Base-by-base conservation (phyloP, 2,888 invertebrate genomes). In the Coenonympha glycerion region DNA sequence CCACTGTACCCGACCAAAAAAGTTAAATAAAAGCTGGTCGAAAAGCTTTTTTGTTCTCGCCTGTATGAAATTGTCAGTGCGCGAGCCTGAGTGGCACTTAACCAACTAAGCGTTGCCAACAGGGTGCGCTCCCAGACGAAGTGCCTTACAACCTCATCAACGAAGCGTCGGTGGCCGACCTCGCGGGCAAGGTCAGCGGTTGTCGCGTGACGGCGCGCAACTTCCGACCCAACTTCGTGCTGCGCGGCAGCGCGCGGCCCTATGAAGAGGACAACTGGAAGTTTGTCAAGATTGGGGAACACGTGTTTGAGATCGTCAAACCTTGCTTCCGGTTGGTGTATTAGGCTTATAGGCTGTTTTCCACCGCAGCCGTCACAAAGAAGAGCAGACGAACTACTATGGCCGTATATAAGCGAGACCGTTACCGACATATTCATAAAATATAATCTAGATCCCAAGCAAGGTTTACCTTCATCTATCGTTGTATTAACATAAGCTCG, bases 251-350 rank as follows among this genome's bases (percentile, higher is more conserved):
- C 0, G 83, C 88, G 1, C 62, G 76, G 37, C 73, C 92, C 0
- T 91, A 88, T 62, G 91, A 89, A 2, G 93, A 94, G 72, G 93
- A 94, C 62, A 72, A 80, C 4, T 94, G 93, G 92, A 88, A 90
- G 47, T 93, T 90, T 82, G 70, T 93, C 3, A 91, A 90, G 69
- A 91, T 94, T 47, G 92, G 92, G 4, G 79, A 89, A 3, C 88
- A 89, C 8, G 63, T 91, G 40, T 91, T 93, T 64, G 88, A 90
- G 66, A 87, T 90, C 53, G 76, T 92, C 15, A 91, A 90, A 66
- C 90, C 91, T 0, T 92, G 92, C 64, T 87, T 89, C 0, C 90
- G 92, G 88, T 90, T 64, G 57, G 52, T 42, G n/a, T 3, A 30
- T 5, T 26, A 24, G 6, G 2, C 6, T 24, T 8, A 6, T 8